Conservation (phyloP, 35 echinoderm and acorn worm genomes). For the Acanthaster planci region DNA sequence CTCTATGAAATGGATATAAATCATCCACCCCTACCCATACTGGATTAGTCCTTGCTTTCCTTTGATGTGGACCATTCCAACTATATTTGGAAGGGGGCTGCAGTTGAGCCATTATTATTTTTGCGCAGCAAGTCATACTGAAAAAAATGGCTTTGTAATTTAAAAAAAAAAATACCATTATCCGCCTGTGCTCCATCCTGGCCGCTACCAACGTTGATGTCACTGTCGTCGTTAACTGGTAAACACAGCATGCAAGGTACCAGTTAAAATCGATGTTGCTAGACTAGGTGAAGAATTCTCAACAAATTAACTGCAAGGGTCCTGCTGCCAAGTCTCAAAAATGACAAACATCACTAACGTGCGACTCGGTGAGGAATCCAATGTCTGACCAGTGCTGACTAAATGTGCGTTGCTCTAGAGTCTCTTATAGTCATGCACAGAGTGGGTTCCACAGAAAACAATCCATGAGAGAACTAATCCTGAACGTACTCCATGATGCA, state of each 20-base stretch:
- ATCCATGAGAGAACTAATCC: no score
- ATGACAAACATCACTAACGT: no score
- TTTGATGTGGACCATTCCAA: background rate
- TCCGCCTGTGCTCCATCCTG: background rate
- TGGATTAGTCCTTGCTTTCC: background rate
- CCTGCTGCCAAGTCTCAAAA: no score
- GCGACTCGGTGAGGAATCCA: no score
- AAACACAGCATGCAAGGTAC: slow-evolving; percentile 23
- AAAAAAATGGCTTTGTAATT: slow-evolving; percentile 8
- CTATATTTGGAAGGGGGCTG: background rate
- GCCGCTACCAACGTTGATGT: slow-evolving; percentile 12
- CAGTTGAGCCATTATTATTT: background rate
- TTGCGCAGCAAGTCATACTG: background rate
- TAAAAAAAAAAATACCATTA: slow-evolving; percentile 23
- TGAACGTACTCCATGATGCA: no score
- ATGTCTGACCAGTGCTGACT: no score
- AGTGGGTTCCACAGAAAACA: no score
- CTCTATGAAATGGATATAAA: no score
- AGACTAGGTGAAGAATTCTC: background rate
- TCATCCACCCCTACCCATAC: background rate
- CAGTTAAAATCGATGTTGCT: background rate
- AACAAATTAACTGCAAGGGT: no score
- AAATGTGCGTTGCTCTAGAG: no score
- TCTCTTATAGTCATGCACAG: no score
- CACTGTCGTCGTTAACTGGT: slow-evolving; percentile 21